A percentile compares a stretch with the other conserved stretches of the same genome.
Conservation (phyloP, 1,140 invertebrate species). For the Drosophila pachea region DNA sequence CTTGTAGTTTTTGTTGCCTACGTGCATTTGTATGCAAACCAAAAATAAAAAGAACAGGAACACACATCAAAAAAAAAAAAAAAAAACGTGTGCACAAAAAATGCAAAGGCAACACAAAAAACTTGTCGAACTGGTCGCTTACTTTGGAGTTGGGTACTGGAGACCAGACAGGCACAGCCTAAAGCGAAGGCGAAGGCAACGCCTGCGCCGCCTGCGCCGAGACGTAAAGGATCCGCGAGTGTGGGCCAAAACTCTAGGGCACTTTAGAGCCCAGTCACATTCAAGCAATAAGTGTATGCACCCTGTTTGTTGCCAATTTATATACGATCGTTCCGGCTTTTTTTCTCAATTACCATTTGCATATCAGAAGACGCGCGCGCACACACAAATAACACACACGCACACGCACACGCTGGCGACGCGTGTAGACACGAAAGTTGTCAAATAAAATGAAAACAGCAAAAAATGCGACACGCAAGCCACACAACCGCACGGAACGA, state of each 20-base stretch:
- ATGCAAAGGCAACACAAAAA: slow-evolving; percentile 66
- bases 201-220: slow-evolving; percentile 28
- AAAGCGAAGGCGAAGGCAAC: slow-evolving; percentile 25
- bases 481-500: slow-evolving; percentile 33
- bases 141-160: slow-evolving; percentile 20
- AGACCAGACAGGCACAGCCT: neutral
- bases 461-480: slow-evolving; percentile 28
- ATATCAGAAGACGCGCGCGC: slow-evolving; percentile 53
- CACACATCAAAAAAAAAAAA: slow-evolving; percentile 41
- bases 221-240: slow-evolving; percentile 37
- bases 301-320: slow-evolving; percentile 47
- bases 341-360: slow-evolving; percentile 60
- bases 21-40: slow-evolving; percentile 49
- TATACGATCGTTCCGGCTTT: slow-evolving; percentile 46
- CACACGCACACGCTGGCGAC: slow-evolving; percentile 29
- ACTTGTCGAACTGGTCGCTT: slow-evolving; percentile 69
- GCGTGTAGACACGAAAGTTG: slow-evolving; percentile 42
- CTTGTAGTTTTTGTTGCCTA: slow-evolving; percentile 8
- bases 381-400: slow-evolving; percentile 29
- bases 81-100: slow-evolving; percentile 65
- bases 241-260: slow-evolving; percentile 37
- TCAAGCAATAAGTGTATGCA: slow-evolving; percentile 44
- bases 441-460: slow-evolving; percentile 45
- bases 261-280: slow-evolving; percentile 16
- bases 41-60: slow-evolving; percentile 64